Evolutionary conservation across 2,797 vertebrate species (phyloP).

Genomic region (Enteromius afrohamiltoni): DNA sequence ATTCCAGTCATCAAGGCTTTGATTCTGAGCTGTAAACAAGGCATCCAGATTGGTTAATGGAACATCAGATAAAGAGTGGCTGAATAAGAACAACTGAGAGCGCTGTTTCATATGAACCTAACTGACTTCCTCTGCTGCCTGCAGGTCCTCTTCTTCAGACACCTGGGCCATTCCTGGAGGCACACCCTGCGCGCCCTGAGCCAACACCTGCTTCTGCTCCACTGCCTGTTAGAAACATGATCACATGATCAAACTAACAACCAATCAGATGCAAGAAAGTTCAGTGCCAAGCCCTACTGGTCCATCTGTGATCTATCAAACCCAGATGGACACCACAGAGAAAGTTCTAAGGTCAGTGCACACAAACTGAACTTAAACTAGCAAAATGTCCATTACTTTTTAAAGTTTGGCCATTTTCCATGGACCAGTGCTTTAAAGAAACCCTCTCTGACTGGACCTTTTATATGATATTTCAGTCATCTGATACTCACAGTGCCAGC

Average conservation of each 20-base stretch:
- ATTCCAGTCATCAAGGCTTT: slow-evolving; percentile 93
- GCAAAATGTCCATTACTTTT: not conserved
- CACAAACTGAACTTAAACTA: not conserved
- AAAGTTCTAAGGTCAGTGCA: not conserved
- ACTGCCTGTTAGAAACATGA: slow-evolving; percentile 74
- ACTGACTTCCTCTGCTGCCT: slow-evolving; percentile 89
- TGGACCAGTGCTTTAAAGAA: not conserved
- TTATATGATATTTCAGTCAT: not conserved
- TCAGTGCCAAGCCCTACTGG: slow-evolving; percentile 6
- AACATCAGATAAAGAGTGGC: not conserved
- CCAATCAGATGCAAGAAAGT: not conserved
- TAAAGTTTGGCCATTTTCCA: not conserved
- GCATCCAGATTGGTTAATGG: slow-evolving; percentile 11
- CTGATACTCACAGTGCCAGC: slow-evolving; percentile 81
- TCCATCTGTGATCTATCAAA: slow-evolving; percentile 1
- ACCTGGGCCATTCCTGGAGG: slow-evolving; percentile 76
- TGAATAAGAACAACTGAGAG: not conserved
- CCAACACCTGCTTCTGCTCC: slow-evolving; percentile 75
- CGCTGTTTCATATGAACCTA: not conserved
- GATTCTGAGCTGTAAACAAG: slow-evolving; percentile 81
- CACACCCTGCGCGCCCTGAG: slow-evolving; percentile 71
- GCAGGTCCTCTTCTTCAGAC: slow-evolving; percentile 86
- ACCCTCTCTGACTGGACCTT: not conserved
- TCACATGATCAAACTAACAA: not conserved
- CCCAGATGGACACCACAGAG: slow-evolving; percentile 7